phyloP scores from a whole-genome alignment of 2,797 vertebrate genomes.

The Scarus forsteni region DNA sequence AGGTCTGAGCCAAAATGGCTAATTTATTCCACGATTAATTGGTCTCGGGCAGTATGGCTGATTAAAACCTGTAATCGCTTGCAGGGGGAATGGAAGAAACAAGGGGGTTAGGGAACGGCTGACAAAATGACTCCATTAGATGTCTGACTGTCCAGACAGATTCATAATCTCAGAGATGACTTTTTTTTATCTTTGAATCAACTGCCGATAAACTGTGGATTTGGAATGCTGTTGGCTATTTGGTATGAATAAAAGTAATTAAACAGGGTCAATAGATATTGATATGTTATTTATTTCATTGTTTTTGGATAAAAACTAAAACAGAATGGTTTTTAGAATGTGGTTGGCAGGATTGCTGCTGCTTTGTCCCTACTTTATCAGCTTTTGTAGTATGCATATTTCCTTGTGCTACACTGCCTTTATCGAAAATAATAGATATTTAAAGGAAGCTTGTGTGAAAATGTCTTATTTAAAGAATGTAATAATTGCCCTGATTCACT shows the following conservation, averaged over 20 bases:
- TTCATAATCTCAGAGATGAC: constrained; percentile 37
- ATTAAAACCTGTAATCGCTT: constrained; percentile 81
- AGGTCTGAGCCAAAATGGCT: constrained; percentile 64
- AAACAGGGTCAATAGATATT: not conserved
- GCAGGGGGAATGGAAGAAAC: constrained; percentile 44
- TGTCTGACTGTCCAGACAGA: constrained; percentile 52
- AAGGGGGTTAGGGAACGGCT: constrained; percentile 33
- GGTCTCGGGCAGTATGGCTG: constrained; percentile 71
- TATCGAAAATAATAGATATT: not conserved
- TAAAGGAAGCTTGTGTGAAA: not conserved
- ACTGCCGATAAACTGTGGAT: constrained; percentile 13
- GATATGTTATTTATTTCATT: no score
- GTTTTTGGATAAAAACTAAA: no score
- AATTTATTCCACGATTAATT: constrained; percentile 80
- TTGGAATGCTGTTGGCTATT: constrained; percentile 1
- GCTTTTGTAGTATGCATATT: not conserved
- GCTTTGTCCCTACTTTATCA: not conserved
- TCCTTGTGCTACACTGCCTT: not conserved
- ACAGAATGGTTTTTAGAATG: not conserved
- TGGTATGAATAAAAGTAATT: constrained; percentile 4
- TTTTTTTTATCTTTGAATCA: constrained; percentile 19
- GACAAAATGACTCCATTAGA: constrained; percentile 65
- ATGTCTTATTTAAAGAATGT: not conserved
- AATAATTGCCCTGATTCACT: no score
- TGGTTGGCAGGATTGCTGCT: not conserved